phyloP scores from a whole-genome alignment of 2,113 vertebrate species.

The Salvelinus sp. region DNA sequence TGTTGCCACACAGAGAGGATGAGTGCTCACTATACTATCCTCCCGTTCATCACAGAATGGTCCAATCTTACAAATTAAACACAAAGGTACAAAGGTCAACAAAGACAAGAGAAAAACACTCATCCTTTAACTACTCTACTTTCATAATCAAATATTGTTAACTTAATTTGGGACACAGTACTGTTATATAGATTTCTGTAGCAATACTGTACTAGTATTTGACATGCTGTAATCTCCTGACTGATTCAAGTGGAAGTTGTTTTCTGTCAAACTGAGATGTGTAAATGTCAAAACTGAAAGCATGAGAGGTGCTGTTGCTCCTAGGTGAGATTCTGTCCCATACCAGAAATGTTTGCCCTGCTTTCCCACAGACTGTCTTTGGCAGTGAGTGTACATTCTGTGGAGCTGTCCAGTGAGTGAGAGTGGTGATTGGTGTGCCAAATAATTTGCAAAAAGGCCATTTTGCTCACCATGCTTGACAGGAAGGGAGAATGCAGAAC shows the following conservation, averaged over 20 bases:
- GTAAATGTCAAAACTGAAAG: neutral
- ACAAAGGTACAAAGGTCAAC: neutral
- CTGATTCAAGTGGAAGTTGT: neutral
- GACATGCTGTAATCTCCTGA: neutral
- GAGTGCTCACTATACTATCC: neutral
- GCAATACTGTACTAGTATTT: neutral
- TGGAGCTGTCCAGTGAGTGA: neutral
- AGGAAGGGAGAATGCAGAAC: neutral
- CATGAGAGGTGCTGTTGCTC: neutral
- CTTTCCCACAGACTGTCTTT: neutral
- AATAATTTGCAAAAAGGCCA: neutral
- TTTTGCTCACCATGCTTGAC: constrained; percentile 4
- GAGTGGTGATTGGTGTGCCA: neutral
- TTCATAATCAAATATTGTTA: neutral
- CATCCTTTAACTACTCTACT: neutral
- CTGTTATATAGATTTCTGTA: neutral
- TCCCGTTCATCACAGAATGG: neutral
- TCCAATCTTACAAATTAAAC: neutral
- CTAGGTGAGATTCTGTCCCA: neutral
- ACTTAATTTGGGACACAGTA: neutral
- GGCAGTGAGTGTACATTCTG: neutral
- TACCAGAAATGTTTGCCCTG: neutral
- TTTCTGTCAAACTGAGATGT: neutral
- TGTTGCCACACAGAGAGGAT: neutral
- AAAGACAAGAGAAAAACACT: neutral